A percentile compares a stretch with the other conserved stretches of the same genome.
phyloP scores from a whole-genome alignment of 2,113 vertebrate genomes.

The Microcebus griseorufus region DNA sequence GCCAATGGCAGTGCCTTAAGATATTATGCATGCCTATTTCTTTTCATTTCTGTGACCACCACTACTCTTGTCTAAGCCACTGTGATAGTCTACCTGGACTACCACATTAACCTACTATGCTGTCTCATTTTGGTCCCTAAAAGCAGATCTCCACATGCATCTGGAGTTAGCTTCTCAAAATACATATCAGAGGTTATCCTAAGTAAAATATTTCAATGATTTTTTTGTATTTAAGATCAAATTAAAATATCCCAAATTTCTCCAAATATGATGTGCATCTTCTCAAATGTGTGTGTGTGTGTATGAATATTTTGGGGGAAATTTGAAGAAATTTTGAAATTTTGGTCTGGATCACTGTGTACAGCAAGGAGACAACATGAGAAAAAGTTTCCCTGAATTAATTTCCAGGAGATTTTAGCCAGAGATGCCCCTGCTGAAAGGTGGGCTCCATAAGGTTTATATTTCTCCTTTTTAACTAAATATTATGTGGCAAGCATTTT shows the following conservation, averaged over 20 bases:
- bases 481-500: neutral
- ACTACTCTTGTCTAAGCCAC: neutral
- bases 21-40: neutral
- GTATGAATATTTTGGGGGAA: neutral
- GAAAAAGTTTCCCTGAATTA: neutral
- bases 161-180: neutral
- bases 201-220: neutral
- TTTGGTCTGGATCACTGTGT: neutral
- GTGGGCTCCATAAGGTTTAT: neutral
- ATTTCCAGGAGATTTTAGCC: neutral
- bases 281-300: neutral
- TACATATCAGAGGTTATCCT: neutral
- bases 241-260: neutral
- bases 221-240: neutral
- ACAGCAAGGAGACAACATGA: neutral
- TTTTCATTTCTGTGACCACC: neutral
- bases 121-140: neutral
- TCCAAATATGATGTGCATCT: neutral
- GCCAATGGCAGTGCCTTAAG: neutral
- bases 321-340: neutral
- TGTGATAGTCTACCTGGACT: neutral
- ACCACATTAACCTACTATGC: rapidly evolving
- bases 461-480: neutral
- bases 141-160: neutral
- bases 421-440: neutral